Percentiles rank a stretch among this genome's conserved stretches.
These are phyloP conservation scores for Petrolisthes manimaculis DNA, from an alignment of 2,888 invertebrate species.

Conservation along the genomic window DNA sequence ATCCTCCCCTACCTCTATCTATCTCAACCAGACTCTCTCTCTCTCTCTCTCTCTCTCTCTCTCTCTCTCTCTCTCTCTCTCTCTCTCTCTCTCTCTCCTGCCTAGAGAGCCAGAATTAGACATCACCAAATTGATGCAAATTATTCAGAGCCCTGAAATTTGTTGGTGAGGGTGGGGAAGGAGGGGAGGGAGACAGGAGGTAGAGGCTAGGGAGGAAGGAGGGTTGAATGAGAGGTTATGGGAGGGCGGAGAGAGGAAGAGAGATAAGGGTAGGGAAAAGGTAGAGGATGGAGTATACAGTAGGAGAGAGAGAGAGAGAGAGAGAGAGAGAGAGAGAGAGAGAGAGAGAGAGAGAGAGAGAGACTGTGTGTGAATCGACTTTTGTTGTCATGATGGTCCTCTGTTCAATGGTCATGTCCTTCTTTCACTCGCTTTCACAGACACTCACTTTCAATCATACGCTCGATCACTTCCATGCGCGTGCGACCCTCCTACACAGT, in stretches of 20 bases:
- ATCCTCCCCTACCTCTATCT: too few relatives aligned
- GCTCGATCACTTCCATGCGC: too few relatives aligned
- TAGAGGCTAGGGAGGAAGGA: not conserved
- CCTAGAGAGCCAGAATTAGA: too few relatives aligned
- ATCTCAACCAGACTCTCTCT: too few relatives aligned
- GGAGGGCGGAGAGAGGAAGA: not conserved
- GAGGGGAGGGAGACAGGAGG: not conserved
- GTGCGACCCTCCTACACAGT: too few relatives aligned
- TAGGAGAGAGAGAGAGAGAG: not conserved
- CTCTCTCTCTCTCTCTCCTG: too few relatives aligned
- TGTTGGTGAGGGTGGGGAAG: not conserved
- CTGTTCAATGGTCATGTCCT: too few relatives aligned
- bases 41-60: too few relatives aligned
- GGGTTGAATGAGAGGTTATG: not conserved
- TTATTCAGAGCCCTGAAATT: too few relatives aligned
- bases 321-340: constrained; percentile 15
- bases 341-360: constrained; percentile 1
- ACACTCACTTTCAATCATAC: not conserved
- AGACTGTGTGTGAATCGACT: not conserved
- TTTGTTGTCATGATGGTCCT: too few relatives aligned
- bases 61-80: too few relatives aligned
- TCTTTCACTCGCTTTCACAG: not conserved
- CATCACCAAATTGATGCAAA: too few relatives aligned
- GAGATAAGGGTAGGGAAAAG: not conserved
- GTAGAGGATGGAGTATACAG: not conserved